Conservation (phyloP, 2,113 vertebrate genomes). For the Apaloderma vittatum region DNA sequence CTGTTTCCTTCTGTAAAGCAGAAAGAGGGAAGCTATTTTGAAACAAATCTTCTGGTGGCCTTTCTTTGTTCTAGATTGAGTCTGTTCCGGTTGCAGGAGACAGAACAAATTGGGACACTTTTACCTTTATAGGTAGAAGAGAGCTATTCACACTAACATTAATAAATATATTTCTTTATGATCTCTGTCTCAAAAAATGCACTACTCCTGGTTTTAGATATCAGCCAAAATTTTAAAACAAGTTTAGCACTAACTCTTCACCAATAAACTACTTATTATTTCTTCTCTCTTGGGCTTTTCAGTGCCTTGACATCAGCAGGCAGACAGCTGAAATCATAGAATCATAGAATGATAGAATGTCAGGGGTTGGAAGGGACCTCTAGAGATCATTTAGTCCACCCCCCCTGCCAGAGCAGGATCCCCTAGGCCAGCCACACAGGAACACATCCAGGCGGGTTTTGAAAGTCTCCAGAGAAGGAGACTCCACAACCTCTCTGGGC, state of each 20-base stretch:
- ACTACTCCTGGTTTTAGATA: neutral
- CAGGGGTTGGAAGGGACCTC: no score
- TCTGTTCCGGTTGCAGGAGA: neutral
- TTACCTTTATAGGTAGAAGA: neutral
- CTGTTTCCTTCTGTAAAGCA: neutral
- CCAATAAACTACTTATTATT: neutral
- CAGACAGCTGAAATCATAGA: neutral
- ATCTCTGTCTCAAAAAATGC: neutral
- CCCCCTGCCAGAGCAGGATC: no score
- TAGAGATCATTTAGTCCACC: no score
- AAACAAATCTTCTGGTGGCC: neutral
- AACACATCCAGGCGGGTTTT: no score
- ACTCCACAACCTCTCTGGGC: no score
- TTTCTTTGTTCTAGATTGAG: neutral
- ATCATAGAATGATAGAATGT: no score
- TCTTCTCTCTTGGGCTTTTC: neutral
- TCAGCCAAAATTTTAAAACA: neutral
- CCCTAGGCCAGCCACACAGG: no score
- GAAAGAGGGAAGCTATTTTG: neutral
- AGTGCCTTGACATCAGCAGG: neutral
- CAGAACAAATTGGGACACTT: fast-evolving
- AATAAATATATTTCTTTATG: neutral
- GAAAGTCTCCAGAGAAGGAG: no score
- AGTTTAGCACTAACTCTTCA: neutral
- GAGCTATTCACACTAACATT: neutral